phyloP scores from a whole-genome alignment of 2,888 invertebrate genomes.

The Philaethria dido region DNA sequence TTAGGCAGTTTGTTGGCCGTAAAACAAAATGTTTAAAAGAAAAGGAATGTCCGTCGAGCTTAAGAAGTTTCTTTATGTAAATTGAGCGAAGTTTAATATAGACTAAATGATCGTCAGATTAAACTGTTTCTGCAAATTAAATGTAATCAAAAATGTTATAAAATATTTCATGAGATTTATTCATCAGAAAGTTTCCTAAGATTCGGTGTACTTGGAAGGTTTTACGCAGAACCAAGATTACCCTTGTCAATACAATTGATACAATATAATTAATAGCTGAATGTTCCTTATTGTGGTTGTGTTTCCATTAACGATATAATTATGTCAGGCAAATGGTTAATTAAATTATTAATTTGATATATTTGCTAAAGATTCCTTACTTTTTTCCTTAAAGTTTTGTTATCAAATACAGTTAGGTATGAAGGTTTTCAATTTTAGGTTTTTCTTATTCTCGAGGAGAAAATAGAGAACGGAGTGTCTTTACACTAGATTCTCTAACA shows the following conservation, averaged over 20 bases:
- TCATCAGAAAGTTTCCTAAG: not conserved
- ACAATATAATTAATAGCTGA: conserved; percentile 25
- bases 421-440: too few relatives aligned
- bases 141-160: conserved; percentile 25
- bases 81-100: conserved; percentile 34
- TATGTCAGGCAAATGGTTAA: conserved; percentile 4
- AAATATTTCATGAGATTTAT: not conserved
- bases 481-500: too few relatives aligned
- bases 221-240: not conserved
- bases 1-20: conserved; percentile 37
- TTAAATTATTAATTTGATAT: not conserved
- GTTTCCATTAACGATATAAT: conserved; percentile 2
- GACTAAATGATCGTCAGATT: conserved; percentile 29
- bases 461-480: too few relatives aligned
- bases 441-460: too few relatives aligned
- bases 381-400: not conserved
- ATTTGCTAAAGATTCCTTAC: not conserved
- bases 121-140: conserved; percentile 33
- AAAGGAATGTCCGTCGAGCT: conserved; percentile 37
- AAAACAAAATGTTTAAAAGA: conserved; percentile 38
- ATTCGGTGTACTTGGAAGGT: not conserved
- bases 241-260: conserved; percentile 22
- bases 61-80: conserved; percentile 39
- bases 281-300: not conserved
- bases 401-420: not conserved